Base-by-base conservation (phyloP, 2,113 vertebrate genomes). In the Menura novaehollandiae region DNA sequence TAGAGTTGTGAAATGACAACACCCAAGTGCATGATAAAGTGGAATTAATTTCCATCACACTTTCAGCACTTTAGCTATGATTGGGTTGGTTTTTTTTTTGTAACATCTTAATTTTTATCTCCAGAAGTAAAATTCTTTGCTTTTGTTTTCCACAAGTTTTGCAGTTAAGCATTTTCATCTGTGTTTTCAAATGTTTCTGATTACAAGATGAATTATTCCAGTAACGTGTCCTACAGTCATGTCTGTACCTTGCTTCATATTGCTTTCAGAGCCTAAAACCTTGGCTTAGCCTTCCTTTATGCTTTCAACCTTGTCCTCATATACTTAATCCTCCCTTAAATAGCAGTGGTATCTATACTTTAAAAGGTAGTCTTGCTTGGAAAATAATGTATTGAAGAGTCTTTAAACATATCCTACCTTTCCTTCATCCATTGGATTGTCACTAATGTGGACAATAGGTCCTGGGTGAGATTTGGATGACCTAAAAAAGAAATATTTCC, bases 391-490 rank as follows among this genome's bases (percentile, higher is more conserved):
- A 33, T 4, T 67, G 33, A 68, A 32, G 16, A 46, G 22, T 56
- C 32, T 69, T 76, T 56, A 69, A 82, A 85, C 20, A 78, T 41
- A 83, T 53, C 96, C 33, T 98, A 99, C 99, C 99, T 99, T 99
- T 96, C 99, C 99, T 97, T 99, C 99, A 97, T 99, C 99, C 99
- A 99, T 99, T 88, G 99, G 99, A 98, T 99, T 99, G 98, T 99
- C 99, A 97, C 99, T 99, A 96, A 99, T 99, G 97, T 99, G 99
- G 80, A 99, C 99, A 91, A 99, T 98, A 94, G 99, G 99, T 97
- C 99, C 99, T 83, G 99, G 99, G 93, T 99, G 99, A 97, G 99
- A 98, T 98, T 99, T 99, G 95, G 99, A 99, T 51, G 99, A 99
- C 97, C 99, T 99, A 95, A 89, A 91, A 71, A 80, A 85, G 24